Evolutionary conservation across 2,888 invertebrate species (phyloP).

Genomic region (Petrolisthes manimaculis): DNA sequence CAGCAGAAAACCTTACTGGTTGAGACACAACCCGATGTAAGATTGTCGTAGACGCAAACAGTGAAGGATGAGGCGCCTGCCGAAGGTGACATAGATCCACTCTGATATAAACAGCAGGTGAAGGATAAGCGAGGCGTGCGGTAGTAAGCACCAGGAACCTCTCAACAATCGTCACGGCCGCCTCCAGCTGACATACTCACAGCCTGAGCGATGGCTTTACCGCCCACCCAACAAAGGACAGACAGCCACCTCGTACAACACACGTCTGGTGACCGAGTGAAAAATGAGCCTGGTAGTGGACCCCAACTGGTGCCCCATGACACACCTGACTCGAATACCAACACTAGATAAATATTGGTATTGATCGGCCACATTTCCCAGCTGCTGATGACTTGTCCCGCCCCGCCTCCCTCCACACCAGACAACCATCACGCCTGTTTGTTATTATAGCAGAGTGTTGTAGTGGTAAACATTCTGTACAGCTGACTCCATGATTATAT

Average conservation of each 20-base stretch:
- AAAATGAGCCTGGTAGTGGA: conserved; percentile 10
- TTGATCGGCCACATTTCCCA: conserved; percentile 18
- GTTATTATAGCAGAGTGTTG: no score
- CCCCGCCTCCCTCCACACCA: conserved; percentile 11
- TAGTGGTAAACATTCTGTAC: no score
- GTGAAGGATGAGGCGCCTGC: conserved; percentile 29
- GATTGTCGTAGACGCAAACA: conserved; percentile 33
- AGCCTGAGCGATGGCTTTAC: conserved; percentile 24
- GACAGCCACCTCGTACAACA: conserved; percentile 7
- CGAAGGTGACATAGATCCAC: conserved; percentile 33
- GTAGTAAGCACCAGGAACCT: conserved; percentile 9
- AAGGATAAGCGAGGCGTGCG: conserved; percentile 16
- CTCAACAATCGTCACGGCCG: conserved; percentile 24
- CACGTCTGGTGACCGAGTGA: conserved; percentile 12
- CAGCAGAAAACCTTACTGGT: not conserved
- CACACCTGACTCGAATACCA: conserved; percentile 35
- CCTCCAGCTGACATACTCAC: conserved; percentile 31
- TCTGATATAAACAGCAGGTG: conserved; percentile 26
- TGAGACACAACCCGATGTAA: conserved; percentile 7
- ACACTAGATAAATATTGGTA: conserved; percentile 26
- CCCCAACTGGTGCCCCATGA: conserved; percentile 27
- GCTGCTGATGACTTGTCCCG: conserved; percentile 22
- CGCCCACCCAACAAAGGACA: conserved; percentile 23
- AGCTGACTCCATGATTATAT: no score
- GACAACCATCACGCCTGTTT: no score